A percentile compares a stretch with the other conserved stretches of the same genome.
Conservation (phyloP, 2,113 vertebrate species). For the Neolamprologus ventralis region DNA sequence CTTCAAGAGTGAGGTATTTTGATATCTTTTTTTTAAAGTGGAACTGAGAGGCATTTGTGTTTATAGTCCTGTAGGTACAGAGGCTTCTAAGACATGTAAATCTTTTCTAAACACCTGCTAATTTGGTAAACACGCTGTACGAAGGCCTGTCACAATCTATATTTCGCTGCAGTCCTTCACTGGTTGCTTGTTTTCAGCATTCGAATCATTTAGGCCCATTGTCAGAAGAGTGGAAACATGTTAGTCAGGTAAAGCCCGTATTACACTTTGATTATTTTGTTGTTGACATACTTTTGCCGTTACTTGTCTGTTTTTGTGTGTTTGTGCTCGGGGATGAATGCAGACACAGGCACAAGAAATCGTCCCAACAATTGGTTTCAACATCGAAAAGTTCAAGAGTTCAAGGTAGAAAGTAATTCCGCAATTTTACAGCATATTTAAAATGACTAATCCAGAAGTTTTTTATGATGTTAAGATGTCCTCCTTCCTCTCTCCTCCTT, state of each 20-base stretch:
- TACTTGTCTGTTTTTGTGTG: slow-evolving; percentile 52
- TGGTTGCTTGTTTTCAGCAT: slow-evolving; percentile 61
- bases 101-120: not conserved
- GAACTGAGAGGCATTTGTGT: not conserved
- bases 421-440: not conserved
- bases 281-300: slow-evolving; percentile 48
- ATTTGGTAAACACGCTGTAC: not conserved
- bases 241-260: slow-evolving; percentile 60
- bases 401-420: slow-evolving; percentile 77
- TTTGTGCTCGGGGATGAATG: not conserved
- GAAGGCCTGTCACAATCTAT: not conserved
- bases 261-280: not conserved
- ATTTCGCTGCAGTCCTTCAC: slow-evolving; percentile 32
- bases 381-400: slow-evolving; percentile 95
- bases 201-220: slow-evolving; percentile 62
- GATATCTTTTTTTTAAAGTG: not conserved
- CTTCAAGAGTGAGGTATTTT: not conserved
- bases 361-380: slow-evolving; percentile 98
- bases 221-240: slow-evolving; percentile 67
- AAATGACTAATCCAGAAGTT: not conserved
- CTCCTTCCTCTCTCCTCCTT: not conserved
- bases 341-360: slow-evolving; percentile 92
- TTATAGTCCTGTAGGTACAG: not conserved
- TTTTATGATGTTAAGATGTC: not conserved
- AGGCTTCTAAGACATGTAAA: not conserved